These are phyloP conservation scores for Acromyrmex heyeri DNA, from an alignment of 1,140 invertebrate species.

Conservation along the genomic window DNA sequence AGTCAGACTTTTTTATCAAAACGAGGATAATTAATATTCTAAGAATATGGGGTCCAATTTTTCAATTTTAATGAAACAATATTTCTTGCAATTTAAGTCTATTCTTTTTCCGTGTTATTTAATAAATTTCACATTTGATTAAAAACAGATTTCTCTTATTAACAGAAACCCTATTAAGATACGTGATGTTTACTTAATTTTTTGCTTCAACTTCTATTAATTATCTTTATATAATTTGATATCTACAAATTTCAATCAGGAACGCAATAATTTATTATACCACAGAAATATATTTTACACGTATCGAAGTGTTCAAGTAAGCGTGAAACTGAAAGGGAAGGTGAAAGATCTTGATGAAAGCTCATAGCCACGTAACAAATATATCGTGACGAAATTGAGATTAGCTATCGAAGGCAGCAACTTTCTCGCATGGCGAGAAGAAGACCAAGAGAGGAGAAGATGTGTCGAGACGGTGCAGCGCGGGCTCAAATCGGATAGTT, in stretches of 20 bases:
- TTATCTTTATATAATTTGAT: background rate
- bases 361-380: slow-evolving; percentile 65
- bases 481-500: slow-evolving; percentile 79
- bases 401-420: slow-evolving; percentile 74
- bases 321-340: background rate
- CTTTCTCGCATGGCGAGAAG: slow-evolving; percentile 25
- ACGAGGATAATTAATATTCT: background rate
- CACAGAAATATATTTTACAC: background rate
- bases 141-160: background rate
- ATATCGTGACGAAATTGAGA: slow-evolving; percentile 75
- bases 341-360: slow-evolving; percentile 39
- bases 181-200: background rate
- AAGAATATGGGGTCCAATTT: background rate
- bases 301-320: background rate
- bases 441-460: background rate
- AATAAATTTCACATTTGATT: slow-evolving; percentile 11
- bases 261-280: background rate
- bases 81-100: background rate
- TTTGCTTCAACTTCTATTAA: background rate
- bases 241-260: background rate
- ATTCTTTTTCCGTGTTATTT: background rate
- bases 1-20: background rate
- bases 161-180: background rate
- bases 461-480: slow-evolving; percentile 37
- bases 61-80: slow-evolving; percentile 2